Evolutionary conservation across 2,113 vertebrate species (phyloP), one percentile per base, ranked within the genome.

Genomic region (Callocephalon fimbriatum): DNA sequence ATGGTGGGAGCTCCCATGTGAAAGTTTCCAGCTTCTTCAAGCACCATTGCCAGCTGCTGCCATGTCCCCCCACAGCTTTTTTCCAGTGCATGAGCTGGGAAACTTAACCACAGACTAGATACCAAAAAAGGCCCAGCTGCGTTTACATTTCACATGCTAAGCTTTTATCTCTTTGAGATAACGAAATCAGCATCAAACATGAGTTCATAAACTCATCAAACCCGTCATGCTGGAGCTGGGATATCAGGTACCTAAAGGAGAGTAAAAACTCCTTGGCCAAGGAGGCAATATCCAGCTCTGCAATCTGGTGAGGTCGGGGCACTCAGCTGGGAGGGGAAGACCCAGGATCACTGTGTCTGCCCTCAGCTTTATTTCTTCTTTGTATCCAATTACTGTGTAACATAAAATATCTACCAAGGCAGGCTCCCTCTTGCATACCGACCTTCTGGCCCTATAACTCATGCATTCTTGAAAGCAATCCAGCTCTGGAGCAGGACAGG

Each of bases 291-390:
- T 63, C 27, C 61, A 86, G 47, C 42, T 83, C 82, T 32, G 35
- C 63, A 77, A 86, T 44, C 35, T 27, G 1, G 50, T 54, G 63
- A 83, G 63, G 45, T 77, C 54, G 66, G 13, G 45, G n/a, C 42
- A 40, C 32, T 38, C 50, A 31, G 72, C 18, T 19, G 31, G 61
- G 42, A 80, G 47, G 45, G 68, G 63, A 94, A 95, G 88, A 92
- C 50, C 68, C 50, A 86, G 59, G 38, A 86, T 80, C 73, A 23
- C 38, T 7, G 10, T 47, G 45, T n/a, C 80, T 63, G 51, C 65
- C 51, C 47, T 74, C 37, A 91, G 73, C 54, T 89, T 89, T 91
- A 84, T 87, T 91, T 87, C 94, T 94, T 74, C 38, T 93, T 96
- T 91, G 80, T 81, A 91, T 93, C 73, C 83, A 93, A 65, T 85